Evolutionary conservation across 2,888 invertebrate genomes (phyloP).

Genomic region (Ornithoptera alexandrae): DNA sequence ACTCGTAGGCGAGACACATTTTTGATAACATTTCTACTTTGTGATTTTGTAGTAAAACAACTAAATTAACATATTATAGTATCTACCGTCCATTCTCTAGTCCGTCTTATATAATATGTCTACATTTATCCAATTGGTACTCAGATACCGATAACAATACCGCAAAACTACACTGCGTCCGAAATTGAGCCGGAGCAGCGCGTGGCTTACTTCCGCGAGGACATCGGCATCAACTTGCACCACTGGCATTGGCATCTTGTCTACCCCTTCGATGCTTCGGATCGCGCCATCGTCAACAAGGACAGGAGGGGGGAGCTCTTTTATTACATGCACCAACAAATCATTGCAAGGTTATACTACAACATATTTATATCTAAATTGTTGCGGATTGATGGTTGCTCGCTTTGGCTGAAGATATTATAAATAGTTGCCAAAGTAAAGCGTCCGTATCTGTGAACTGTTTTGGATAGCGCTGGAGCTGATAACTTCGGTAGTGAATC

Average conservation of each 20-base stretch:
- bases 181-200: conserved; percentile 88
- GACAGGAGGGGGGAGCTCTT: conserved; percentile 89
- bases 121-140: background rate
- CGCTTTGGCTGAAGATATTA: no score
- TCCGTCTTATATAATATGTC: background rate
- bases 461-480: no score
- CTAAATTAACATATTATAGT: no score
- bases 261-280: conserved; percentile 86
- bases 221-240: conserved; percentile 91
- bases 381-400: no score
- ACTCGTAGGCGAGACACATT: no score
- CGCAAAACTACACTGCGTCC: conserved; percentile 87
- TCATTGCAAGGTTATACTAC: conserved; percentile 77
- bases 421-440: no score
- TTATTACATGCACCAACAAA: conserved; percentile 89
- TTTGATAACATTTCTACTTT: no score
- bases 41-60: no score
- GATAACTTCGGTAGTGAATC: no score
- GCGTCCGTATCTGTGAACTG: no score
- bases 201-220: conserved; percentile 91
- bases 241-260: conserved; percentile 97
- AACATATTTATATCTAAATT: background rate
- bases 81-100: no score
- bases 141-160: conserved; percentile 84
- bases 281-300: conserved; percentile 81